Conservation (phyloP, 1,140 invertebrate genomes). For the Lordiphosa stackelbergi region DNA sequence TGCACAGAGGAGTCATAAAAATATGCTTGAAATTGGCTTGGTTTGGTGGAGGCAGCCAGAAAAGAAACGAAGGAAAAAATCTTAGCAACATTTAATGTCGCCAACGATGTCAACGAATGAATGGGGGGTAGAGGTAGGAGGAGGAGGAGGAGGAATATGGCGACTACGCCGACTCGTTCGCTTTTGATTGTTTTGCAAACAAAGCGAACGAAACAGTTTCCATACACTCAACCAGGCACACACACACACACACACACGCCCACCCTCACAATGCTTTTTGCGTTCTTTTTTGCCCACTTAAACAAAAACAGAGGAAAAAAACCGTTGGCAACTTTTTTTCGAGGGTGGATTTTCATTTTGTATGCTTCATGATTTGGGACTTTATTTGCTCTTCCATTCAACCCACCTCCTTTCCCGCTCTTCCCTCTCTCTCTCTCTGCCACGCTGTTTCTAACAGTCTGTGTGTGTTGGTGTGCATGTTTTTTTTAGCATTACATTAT, state of each 20-base stretch:
- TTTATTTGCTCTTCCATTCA: constrained; percentile 54
- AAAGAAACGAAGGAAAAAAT: constrained; percentile 36
- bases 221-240: constrained; percentile 22
- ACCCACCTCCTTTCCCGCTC: constrained; percentile 10
- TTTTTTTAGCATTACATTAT: constrained; percentile 72
- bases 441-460: constrained; percentile 3
- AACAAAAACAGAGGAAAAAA: constrained; percentile 47
- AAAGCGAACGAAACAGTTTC: constrained; percentile 64
- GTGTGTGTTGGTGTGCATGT: constrained; percentile 25
- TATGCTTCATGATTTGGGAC: constrained; percentile 73
- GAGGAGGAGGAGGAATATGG: constrained; percentile 2
- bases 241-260: constrained; percentile 24
- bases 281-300: constrained; percentile 58
- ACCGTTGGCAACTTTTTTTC: constrained; percentile 62
- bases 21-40: constrained; percentile 72
- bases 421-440: background rate
- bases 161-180: constrained; percentile 34
- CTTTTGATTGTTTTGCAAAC: constrained; percentile 73
- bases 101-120: constrained; percentile 47
- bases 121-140: background rate
- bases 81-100: constrained; percentile 67
- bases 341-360: constrained; percentile 74
- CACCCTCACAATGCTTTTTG: constrained; percentile 52
- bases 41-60: constrained; percentile 14
- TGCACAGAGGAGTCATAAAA: constrained; percentile 64